Base-by-base conservation (phyloP, 2,113 vertebrate genomes). In the Helogale parvula region DNA sequence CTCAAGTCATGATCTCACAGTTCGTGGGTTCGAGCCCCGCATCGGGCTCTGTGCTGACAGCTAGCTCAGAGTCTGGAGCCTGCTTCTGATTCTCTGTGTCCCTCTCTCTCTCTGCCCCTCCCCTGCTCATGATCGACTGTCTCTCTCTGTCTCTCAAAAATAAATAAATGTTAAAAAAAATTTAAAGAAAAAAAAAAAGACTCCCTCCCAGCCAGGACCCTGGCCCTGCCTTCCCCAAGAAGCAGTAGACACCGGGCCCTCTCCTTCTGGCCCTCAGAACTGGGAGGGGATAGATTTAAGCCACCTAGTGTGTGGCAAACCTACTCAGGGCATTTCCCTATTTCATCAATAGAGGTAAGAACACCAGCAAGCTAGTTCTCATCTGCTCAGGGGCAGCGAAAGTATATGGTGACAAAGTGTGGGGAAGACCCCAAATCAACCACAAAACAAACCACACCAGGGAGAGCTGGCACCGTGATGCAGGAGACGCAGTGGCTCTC, bases 341-440 rank as follows among this genome's bases (percentile, higher is more conserved):
- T 15, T 0, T 11, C 1, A 12, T 29, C 66, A 57, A 0, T 3
- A 9, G 10, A 63, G 52, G 68, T 27, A 12, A 68, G 66, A 60
- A 68, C 0, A 12, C 25, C 50, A 50, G 57, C 45, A 35, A 90
- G 33, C 14, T 15, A 3, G 13, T 21, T 80, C 11, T 38, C 45
- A 29, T 52, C 50, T 11, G n/a, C 17, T 12, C n/a, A 68, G 69
- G 41, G 33, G 0, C 0, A 9, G 41, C 25, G 21, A 31, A 29
- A 25, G 60, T 71, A 33, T 7, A 31, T 21, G 27, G 83, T 7
- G 65, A 87, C 50, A 57, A 66, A 50, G 71, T 4, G 23, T 38
- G 33, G 0, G 5, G 14, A 65, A 54, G 47, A 29, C 15, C 2
- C 69, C 13, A 8, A 72, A 47, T 3, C 66, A 33, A 11, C 38